Evolutionary conservation across 1,140 invertebrate species (phyloP).

Genomic region (Colletes gigas): DNA sequence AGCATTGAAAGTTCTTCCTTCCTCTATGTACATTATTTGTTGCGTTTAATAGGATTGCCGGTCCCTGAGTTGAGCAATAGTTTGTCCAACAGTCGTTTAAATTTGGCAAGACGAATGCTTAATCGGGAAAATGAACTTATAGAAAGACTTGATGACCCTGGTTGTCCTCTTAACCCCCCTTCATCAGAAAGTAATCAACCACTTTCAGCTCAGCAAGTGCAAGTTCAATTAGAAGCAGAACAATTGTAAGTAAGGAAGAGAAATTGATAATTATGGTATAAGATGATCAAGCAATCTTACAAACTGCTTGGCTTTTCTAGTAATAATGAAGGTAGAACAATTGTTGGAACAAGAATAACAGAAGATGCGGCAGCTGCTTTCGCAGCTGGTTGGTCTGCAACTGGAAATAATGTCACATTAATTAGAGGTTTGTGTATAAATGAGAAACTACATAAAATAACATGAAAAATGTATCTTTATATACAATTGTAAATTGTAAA

Average conservation of each 20-base stretch:
- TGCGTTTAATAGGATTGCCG: conserved; percentile 66
- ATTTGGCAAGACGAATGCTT: conserved; percentile 78
- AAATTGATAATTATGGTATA: not conserved
- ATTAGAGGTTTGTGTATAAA: conserved; percentile 55
- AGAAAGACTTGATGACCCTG: conserved; percentile 78
- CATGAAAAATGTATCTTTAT: not conserved
- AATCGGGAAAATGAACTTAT: conserved; percentile 73
- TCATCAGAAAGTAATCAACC: conserved; percentile 59
- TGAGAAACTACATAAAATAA: not conserved
- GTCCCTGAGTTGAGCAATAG: conserved; percentile 75
- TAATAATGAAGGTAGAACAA: conserved; percentile 44
- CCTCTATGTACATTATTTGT: not conserved
- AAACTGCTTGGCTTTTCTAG: conserved; percentile 28
- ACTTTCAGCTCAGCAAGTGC: conserved; percentile 51
- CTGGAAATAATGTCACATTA: conserved; percentile 71
- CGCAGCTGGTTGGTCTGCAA: conserved; percentile 80
- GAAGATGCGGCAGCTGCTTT: conserved; percentile 79
- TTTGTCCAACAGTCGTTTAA: conserved; percentile 77
- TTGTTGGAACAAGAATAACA: conserved; percentile 57
- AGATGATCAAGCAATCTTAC: not conserved
- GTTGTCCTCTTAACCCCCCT: conserved; percentile 51
- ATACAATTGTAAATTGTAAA: not conserved
- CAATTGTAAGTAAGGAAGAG: conserved; percentile 54
- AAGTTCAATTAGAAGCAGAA: conserved; percentile 61
- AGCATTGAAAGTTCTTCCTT: not conserved